Evolutionary conservation across 1,140 invertebrate genomes (phyloP).

Genomic region (Drosophila tsacasi): DNA sequence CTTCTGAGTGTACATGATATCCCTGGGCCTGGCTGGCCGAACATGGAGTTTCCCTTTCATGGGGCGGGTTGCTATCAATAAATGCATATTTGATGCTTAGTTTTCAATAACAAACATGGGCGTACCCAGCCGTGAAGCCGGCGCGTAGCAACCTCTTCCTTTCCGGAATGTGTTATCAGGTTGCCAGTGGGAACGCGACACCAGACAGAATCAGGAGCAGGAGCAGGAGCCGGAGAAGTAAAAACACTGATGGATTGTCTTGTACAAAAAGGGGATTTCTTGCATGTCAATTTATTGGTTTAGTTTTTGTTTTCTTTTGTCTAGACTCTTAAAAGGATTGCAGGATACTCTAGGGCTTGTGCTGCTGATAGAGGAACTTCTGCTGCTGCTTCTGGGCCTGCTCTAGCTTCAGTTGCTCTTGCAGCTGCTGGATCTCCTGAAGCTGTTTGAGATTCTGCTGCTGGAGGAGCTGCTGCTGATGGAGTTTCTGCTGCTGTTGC

Average conservation of each 20-base stretch:
- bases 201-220: background rate
- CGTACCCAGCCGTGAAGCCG: conserved; percentile 8
- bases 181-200: conserved; percentile 35
- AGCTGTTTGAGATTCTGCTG: background rate
- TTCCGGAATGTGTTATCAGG: conserved; percentile 14
- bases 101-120: conserved; percentile 77
- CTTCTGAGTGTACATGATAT: conserved; percentile 45
- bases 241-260: conserved; percentile 12
- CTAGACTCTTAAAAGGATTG: background rate
- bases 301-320: background rate
- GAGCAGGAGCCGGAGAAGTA: background rate
- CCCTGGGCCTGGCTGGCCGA: background rate
- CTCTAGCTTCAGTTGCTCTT: background rate
- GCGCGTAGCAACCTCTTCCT: conserved; percentile 57
- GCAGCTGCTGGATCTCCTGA: background rate
- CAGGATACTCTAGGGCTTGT: conserved; percentile 16
- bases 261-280: conserved; percentile 26
- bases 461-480: conserved; percentile 1
- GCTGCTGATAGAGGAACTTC: conserved; percentile 14
- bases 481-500: conserved; percentile 18
- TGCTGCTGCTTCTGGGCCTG: conserved; percentile 7
- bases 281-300: conserved; percentile 35
- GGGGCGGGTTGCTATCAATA: conserved; percentile 75
- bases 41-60: conserved; percentile 7
- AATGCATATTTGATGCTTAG: conserved; percentile 70